phyloP scores from a whole-genome alignment of 2,888 invertebrate species.

The Oscheius sp. region DNA sequence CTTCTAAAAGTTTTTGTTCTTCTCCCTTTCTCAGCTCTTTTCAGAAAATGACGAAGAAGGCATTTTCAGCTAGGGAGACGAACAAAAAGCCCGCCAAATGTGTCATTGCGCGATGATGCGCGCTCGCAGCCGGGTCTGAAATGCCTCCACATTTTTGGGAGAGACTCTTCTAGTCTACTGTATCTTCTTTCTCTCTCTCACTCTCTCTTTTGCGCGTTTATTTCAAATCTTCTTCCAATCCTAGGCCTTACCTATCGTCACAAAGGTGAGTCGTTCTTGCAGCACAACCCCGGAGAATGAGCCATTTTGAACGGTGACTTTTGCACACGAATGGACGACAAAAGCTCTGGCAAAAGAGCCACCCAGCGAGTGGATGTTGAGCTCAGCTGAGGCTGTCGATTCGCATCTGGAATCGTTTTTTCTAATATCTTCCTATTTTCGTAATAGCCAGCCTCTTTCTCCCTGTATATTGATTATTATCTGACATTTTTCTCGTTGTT shows the following conservation, averaged over 20 bases:
- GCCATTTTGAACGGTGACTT: slow-evolving; percentile 53
- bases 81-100: slow-evolving; percentile 16
- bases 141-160: background rate
- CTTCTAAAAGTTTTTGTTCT: background rate
- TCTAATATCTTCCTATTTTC: too few relatives aligned
- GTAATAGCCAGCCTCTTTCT: too few relatives aligned
- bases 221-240: background rate
- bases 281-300: slow-evolving; percentile 47
- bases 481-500: too few relatives aligned
- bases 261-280: slow-evolving; percentile 39
- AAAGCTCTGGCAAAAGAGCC: slow-evolving; percentile 49
- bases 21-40: background rate
- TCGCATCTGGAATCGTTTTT: slow-evolving; percentile 43
- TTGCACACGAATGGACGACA: slow-evolving; percentile 52
- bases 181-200: background rate
- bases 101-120: slow-evolving; percentile 16
- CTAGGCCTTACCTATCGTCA: slow-evolving; percentile 41
- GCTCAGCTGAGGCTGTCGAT: slow-evolving; percentile 37
- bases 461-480: too few relatives aligned
- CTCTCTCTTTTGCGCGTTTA: background rate
- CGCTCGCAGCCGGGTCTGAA: background rate
- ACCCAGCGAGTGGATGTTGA: slow-evolving; percentile 51
- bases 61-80: background rate
- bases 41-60: background rate
- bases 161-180: background rate